Evolutionary conservation across 2,888 invertebrate genomes (phyloP), one percentile per base, ranked within the genome.

Genomic region (Rhabditoides inermis): DNA sequence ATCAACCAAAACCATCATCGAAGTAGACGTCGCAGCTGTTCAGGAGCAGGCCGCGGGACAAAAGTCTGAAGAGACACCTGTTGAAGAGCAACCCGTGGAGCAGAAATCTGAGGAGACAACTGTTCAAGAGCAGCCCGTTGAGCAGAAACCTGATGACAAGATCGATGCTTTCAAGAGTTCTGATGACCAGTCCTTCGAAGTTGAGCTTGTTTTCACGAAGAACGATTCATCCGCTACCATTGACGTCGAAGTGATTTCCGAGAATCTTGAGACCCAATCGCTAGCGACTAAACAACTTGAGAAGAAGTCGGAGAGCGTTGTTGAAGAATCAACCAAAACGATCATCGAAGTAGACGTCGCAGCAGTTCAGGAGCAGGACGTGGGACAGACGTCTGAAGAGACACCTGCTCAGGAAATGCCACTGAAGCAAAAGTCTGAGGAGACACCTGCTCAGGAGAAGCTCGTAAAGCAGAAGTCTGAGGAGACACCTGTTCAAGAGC

Each of bases 191-290:
- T n/a, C n/a, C n/a, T 30, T 39, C 25, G n/a, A 3, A 23, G 48
- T 49, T 20, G 53, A 53, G 23, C 45, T 53, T 2, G 18, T 53
- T 2, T 53, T 53, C 44, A 50, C 25, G 20, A 48, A 53, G 18
- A 20, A 26, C 4, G 28, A 53, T 3, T 36, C 42, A 20, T 35
- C 41, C 37, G 48, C 45, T 28, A 23, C 40, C n/a, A 53, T 53
- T 37, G 53, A 53, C 26, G 49, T 53, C n/a, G 53, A 53, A 27
- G 53, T 53, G 23, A 37, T 53, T 20, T 27, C 49, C 28, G 53
- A 53, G 22, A 42, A 36, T 15, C 26, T 44, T 37, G 53, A 53
- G 22, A 30, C 3, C n/a, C n/a, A n/a, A n/a, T n/a, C n/a, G n/a
- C n/a, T n/a, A n/a, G n/a, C n/a, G n/a, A n/a, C n/a, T n/a, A n/a